Conservation (phyloP, 2,113 vertebrate genomes). For the Pardalotus punctatus region DNA sequence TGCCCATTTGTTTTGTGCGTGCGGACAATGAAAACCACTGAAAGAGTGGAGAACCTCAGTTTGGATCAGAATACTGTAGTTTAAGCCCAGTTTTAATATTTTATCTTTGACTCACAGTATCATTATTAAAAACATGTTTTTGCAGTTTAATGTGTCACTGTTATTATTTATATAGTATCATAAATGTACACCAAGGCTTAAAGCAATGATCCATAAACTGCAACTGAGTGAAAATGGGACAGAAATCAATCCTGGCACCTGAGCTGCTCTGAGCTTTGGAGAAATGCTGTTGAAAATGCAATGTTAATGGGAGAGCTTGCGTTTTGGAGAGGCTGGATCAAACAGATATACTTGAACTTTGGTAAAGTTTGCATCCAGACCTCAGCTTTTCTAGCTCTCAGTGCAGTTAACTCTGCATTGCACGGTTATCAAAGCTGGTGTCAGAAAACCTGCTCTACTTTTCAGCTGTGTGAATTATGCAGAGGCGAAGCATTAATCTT, state of each 20-base stretch:
- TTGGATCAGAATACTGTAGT: neutral
- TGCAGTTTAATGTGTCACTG: neutral
- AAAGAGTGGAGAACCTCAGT: neutral
- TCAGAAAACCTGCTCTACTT: neutral
- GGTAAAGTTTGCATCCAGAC: neutral
- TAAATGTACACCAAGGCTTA: neutral
- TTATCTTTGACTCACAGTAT: conserved; percentile 7
- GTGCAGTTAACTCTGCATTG: neutral
- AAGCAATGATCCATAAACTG: neutral
- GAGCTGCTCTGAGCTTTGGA: neutral
- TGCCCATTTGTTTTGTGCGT: neutral
- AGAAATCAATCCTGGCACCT: neutral
- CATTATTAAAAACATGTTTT: neutral
- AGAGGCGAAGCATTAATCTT: neutral
- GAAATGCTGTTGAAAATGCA: neutral
- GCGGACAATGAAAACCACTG: neutral
- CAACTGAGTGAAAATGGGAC: neutral
- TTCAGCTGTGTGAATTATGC: neutral
- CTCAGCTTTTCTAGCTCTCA: neutral
- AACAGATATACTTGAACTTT: neutral
- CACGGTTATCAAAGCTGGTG: neutral
- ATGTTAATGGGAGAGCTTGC: neutral
- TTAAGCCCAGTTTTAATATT: conserved; percentile 12
- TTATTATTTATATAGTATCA: neutral
- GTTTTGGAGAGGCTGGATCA: neutral